Base-by-base conservation (phyloP, 2,888 invertebrate species). In the Diaperis boleti region DNA sequence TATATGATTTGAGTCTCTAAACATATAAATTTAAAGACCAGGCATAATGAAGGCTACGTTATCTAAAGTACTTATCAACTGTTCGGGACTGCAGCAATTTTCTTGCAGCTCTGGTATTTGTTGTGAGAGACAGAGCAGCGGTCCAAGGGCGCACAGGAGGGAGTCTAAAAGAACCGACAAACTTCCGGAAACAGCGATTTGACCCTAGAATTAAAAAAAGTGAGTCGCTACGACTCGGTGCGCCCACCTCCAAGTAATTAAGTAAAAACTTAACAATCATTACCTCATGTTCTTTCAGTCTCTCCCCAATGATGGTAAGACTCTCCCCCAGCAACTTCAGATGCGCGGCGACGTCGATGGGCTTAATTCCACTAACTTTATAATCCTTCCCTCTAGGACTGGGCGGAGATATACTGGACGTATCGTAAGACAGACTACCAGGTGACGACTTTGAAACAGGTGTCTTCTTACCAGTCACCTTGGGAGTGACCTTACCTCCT, bases 31-130 rank as follows among this genome's bases (percentile, higher is more conserved):
- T 81, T 84, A 91, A 14, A 91, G 81, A 42, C 92, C 92, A 1
- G 92, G 92, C 95, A 95, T 97, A 71, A 97, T 92, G 78, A 96
- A 97, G 0, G 96, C 96, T 67, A 96, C 94, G 81, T 96, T 96
- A 82, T 97, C 96, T 55, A 97, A 86, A 26, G 94, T 94, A 72
- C 89, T 83, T 69, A 79, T 72, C 20, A 82, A 64, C 62, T 81
- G 77, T 62, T 83, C 82, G 1, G 81, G 83, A 66, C 74, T 86
- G 76, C 85, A 88, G 78, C 86, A 85, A 54, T 88, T 85, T 47
- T 87, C 86, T 71, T 89, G 88, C 26, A 92, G 82, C 72, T 90
- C 90, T 0, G 94, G 92, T 29, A 96, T 83, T 72, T 93, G 92
- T 69, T 92, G 90, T 0, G 94, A 92, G 60, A 97, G 86, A 76